Evolutionary conservation across 2,888 invertebrate species (phyloP).

Genomic region (Hypercompe scribonia): DNA sequence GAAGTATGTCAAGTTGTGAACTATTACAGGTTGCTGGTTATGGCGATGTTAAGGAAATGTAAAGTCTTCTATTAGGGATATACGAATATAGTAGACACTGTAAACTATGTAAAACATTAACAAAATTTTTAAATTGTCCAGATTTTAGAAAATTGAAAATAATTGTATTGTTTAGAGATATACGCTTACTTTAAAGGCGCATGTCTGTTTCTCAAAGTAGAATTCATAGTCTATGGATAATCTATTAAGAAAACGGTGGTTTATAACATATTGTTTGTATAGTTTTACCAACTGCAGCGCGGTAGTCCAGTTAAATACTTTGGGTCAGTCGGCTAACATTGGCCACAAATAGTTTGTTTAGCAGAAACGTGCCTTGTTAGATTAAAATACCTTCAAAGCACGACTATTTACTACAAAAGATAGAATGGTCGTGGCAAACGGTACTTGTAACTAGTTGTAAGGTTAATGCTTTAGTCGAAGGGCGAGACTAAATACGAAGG

Average conservation of each 20-base stretch:
- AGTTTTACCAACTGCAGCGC: background rate
- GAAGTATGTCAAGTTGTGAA: too few species aligned
- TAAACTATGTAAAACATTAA: too few species aligned
- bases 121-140: too few species aligned
- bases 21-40: too few species aligned
- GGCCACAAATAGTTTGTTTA: slow-evolving; percentile 10
- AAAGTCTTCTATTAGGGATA: too few species aligned
- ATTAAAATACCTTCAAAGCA: slow-evolving; percentile 41
- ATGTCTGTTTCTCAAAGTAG: background rate
- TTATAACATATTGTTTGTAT: background rate
- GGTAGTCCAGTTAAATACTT: background rate
- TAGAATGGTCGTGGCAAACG: slow-evolving; percentile 38
- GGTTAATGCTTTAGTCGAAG: slow-evolving; percentile 44
- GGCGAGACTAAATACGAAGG: slow-evolving; percentile 48
- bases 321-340: slow-evolving; percentile 10
- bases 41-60: too few species aligned
- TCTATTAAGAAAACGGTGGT: background rate
- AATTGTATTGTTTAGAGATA: too few species aligned
- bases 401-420: slow-evolving; percentile 51
- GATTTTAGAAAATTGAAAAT: too few species aligned
- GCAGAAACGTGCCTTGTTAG: slow-evolving; percentile 10
- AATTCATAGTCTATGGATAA: background rate
- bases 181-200: too few species aligned
- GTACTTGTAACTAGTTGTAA: slow-evolving; percentile 41
- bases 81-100: too few species aligned